Evolutionary conservation across 2,797 vertebrate genomes (phyloP).

Genomic region (Chaetodon trifasciatus): DNA sequence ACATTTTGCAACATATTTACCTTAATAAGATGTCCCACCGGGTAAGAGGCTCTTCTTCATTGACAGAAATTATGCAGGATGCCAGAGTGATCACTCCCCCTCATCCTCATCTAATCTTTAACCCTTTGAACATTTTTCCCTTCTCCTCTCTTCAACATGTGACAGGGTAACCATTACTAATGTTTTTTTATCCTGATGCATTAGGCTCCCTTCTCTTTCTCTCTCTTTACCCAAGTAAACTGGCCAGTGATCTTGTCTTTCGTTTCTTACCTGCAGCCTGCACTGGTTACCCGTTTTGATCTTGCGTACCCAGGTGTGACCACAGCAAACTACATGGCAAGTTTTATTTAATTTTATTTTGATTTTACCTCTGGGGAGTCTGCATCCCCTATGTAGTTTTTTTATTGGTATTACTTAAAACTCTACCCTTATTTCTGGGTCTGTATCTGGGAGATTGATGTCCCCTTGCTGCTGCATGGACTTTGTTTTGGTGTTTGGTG

Average conservation of each 20-base stretch:
- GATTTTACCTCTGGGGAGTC: conserved; percentile 38
- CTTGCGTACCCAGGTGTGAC: conserved; percentile 87
- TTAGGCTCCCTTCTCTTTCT: conserved; percentile 12
- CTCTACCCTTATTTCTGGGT: conserved; percentile 27
- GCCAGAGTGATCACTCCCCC: conserved; percentile 35
- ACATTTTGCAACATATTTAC: too few relatives aligned
- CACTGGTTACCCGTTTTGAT: conserved; percentile 88
- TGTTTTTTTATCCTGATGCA: conserved; percentile 51
- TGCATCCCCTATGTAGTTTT: conserved; percentile 12
- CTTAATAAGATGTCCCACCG: background rate
- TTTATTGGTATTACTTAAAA: conserved; percentile 22
- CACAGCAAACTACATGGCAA: conserved; percentile 88
- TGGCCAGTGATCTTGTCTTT: conserved; percentile 78
- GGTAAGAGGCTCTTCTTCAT: conserved; percentile 53
- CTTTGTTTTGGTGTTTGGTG: conserved; percentile 46
- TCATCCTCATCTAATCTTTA: conserved; percentile 52
- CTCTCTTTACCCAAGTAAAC: conserved; percentile 40
- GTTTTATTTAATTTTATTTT: conserved; percentile 76
- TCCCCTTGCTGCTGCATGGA: conserved; percentile 59
- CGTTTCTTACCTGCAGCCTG: conserved; percentile 86
- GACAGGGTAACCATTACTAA: conserved; percentile 62
- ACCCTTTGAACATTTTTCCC: conserved; percentile 24
- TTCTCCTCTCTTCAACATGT: conserved; percentile 41
- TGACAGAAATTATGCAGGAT: conserved; percentile 48
- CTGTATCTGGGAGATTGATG: conserved; percentile 29